Conservation (phyloP, 2,797 vertebrate genomes). For the Mionectes olivaceus region DNA sequence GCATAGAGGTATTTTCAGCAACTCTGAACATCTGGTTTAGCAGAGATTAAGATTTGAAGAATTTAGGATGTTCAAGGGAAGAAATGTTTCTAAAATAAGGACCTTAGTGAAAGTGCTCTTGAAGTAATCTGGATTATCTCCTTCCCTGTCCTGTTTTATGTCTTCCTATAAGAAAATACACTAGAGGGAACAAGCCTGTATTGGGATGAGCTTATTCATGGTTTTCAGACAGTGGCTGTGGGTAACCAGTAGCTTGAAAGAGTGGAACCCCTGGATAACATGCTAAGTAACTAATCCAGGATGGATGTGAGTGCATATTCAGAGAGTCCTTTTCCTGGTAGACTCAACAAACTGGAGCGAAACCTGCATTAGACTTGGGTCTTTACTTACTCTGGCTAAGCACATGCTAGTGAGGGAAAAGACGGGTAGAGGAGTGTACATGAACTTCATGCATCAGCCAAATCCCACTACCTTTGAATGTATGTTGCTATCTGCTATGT, state of each 20-base stretch:
- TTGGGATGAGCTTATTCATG: neutral
- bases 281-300: neutral
- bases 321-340: neutral
- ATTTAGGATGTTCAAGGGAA: neutral
- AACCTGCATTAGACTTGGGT: neutral
- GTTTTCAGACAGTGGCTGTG: neutral
- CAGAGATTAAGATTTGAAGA: neutral
- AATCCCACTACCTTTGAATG: neutral
- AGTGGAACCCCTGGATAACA: neutral
- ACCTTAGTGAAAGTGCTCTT: neutral
- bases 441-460: neutral
- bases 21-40: neutral
- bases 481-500: neutral
- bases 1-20: neutral
- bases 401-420: neutral
- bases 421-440: fast-evolving
- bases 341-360: neutral
- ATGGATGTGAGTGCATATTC: neutral
- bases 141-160: neutral
- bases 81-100: neutral
- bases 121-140: neutral
- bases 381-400: neutral
- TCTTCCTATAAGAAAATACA: neutral
- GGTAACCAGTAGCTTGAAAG: neutral
- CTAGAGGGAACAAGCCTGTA: neutral